These are phyloP conservation scores for Willisornis vidua DNA, from an alignment of 2,113 vertebrate species.

Conservation along the genomic window DNA sequence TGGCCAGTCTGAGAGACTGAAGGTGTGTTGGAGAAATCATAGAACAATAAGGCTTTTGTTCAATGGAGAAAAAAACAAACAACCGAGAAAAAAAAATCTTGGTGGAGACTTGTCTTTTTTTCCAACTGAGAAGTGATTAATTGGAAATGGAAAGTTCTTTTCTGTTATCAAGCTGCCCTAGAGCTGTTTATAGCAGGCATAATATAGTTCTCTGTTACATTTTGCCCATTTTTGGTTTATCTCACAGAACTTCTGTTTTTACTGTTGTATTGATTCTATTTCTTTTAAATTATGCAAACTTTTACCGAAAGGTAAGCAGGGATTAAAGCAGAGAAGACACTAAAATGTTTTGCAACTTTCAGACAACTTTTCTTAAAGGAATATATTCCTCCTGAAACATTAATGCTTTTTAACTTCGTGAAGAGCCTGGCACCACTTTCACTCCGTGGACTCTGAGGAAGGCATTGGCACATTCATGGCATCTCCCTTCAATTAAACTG, in stretches of 20 bases:
- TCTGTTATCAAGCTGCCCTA: not conserved
- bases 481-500: not conserved
- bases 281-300: not conserved
- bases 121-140: not conserved
- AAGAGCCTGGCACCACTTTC: not conserved
- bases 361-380: not conserved
- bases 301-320: not conserved
- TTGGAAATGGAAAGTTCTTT: not conserved
- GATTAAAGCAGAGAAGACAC: not conserved
- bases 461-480: fast-evolving
- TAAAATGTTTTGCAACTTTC: not conserved
- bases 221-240: not conserved
- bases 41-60: not conserved
- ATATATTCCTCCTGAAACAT: not conserved
- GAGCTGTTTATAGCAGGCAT: not conserved
- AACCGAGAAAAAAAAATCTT: not conserved
- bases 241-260: not conserved
- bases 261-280: not conserved
- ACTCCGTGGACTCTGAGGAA: not conserved
- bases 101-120: not conserved
- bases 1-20: not conserved
- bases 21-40: not conserved
- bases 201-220: not conserved
- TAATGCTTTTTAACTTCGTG: not conserved
- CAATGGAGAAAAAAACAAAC: not conserved